Evolutionary conservation across 2,888 invertebrate species (phyloP), one percentile per base, ranked within the genome.

Genomic region (Timema podura): DNA sequence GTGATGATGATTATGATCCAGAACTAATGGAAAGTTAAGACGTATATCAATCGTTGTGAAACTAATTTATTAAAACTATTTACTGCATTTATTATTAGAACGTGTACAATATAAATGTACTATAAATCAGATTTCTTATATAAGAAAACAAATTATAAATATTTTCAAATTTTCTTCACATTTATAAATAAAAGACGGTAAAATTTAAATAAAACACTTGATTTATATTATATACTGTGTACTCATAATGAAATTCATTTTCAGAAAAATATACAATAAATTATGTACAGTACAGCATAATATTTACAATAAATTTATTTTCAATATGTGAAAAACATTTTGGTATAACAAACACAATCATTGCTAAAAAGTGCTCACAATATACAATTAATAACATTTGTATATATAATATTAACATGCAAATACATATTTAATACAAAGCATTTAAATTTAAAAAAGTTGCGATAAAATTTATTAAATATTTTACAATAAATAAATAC

Each of bases 231-330:
- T 64, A 70, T 64, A 49, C 54, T 74, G 72, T 71, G 68, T 64
- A 73, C 68, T 74, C 73, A 72, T 72, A 71, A 72, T 74, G 73
- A 73, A 74, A 74, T 73, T 72, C 72, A 74, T 74, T 72, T 70
- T 74, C 72, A 73, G 74, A 74, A 74, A 74, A 74, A 74, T 74
- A 74, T 73, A 74, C 74, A 73, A 73, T 69, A 73, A 74, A 71
- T 70, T 74, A 74, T 74, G 67, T 74, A 74, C 74, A 74, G 71
- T 72, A 72, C 74, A 74, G 71, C 73, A 72, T 72, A 70, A 68
- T 73, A 72, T 72, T 71, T 73, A 71, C 70, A 71, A 72, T 69
- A 51, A 68, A 69, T 71, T 72, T 65, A 68, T 70, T 68, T 48
- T 54, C 65, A 67, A 68, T 72, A 72, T 68, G 72, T 72, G 72